phyloP scores from a whole-genome alignment of 1,140 invertebrate genomes.

The Drosophila biarmipes region DNA sequence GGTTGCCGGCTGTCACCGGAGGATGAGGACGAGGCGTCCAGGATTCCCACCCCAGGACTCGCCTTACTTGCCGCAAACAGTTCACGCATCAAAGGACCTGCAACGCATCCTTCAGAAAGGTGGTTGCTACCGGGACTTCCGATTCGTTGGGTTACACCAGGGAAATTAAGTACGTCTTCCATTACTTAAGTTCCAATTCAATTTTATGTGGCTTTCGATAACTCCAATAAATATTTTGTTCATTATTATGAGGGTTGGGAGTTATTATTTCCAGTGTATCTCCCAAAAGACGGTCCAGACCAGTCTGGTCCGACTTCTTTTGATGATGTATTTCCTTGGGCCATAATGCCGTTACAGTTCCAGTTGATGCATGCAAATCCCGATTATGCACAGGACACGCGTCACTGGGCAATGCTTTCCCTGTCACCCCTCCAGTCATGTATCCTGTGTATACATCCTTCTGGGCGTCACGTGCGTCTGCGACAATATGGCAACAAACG shows the following conservation, averaged over 20 bases:
- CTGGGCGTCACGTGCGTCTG: slow-evolving; percentile 58
- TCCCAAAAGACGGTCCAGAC: slow-evolving; percentile 6
- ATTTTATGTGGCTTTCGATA: neutral
- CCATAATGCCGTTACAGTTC: slow-evolving; percentile 53
- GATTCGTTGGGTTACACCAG: slow-evolving; percentile 13
- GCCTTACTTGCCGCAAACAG: slow-evolving; percentile 60
- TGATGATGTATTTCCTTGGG: slow-evolving; percentile 65
- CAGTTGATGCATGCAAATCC: slow-evolving; percentile 78
- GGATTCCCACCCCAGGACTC: slow-evolving; percentile 12
- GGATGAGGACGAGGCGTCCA: slow-evolving; percentile 10
- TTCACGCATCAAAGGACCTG: slow-evolving; percentile 68
- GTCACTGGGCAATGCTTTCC: slow-evolving; percentile 49
- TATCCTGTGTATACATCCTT: slow-evolving; percentile 10
- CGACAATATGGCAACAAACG: slow-evolving; percentile 73
- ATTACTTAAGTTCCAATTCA: neutral
- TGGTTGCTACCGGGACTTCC: slow-evolving; percentile 12
- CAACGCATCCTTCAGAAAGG: slow-evolving; percentile 49
- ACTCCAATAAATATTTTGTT: neutral
- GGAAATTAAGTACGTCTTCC: neutral
- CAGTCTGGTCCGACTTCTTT: slow-evolving; percentile 29
- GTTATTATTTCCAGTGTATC: neutral
- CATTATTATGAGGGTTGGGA: too few relatives aligned
- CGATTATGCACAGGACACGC: slow-evolving; percentile 73
- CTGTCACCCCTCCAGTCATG: neutral
- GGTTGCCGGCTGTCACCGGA: slow-evolving; percentile 12